These are phyloP conservation scores for Chelonus insularis DNA, from an alignment of 1,140 invertebrate species.

Conservation along the genomic window DNA sequence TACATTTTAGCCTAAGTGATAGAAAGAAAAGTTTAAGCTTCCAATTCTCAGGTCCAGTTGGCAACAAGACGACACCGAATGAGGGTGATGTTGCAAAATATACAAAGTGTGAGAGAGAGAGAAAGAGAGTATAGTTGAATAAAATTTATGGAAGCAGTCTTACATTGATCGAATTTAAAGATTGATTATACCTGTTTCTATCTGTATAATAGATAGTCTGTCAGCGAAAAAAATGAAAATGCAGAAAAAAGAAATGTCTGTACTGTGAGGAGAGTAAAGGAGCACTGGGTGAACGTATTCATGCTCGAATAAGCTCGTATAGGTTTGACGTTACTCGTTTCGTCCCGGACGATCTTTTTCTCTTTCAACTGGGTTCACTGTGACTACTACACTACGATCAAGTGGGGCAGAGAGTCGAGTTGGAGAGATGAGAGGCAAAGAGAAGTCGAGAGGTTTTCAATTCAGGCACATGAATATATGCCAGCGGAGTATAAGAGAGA, in stretches of 20 bases:
- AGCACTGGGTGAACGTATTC: constrained; percentile 3
- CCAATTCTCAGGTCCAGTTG: too few species aligned
- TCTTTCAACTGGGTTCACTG: constrained; percentile 15
- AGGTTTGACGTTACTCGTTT: constrained; percentile 10
- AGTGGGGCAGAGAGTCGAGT: neutral
- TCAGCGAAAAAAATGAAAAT: neutral
- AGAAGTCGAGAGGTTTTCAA: constrained; percentile 15
- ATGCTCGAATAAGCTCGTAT: constrained; percentile 16
- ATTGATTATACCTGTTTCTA: neutral
- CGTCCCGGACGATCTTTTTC: neutral
- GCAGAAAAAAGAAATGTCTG: neutral
- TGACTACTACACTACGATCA: neutral
- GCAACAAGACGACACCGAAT: too few species aligned
- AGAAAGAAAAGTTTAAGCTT: neutral
- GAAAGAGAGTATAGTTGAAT: neutral
- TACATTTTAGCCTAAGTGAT: neutral
- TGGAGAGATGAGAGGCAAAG: neutral
- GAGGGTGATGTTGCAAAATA: too few species aligned
- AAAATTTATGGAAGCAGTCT: neutral
- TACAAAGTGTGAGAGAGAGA: too few species aligned
- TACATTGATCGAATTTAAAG: neutral
- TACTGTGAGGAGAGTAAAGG: neutral
- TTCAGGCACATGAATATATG: constrained; percentile 2
- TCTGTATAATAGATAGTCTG: neutral
- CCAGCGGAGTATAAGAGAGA: neutral